Base-by-base conservation (phyloP, 1,140 invertebrate species). In the Zaprionus capensis region DNA sequence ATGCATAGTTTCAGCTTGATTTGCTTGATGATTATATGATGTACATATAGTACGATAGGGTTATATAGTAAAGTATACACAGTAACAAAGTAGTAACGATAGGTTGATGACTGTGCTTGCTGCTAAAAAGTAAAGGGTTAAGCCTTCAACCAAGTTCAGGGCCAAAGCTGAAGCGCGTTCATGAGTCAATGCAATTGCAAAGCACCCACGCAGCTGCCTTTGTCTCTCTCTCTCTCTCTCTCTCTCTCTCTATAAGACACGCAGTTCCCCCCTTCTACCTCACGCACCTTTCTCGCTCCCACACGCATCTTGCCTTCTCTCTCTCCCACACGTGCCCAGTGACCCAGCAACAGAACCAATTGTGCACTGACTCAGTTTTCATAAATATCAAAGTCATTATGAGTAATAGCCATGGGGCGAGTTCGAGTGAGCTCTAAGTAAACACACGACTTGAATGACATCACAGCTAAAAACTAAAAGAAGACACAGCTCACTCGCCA, bases 391-490 rank as follows among this genome's bases (percentile, higher is more conserved):
- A 51, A 49, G 55, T 62, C 66, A 70, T 55, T 49, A 56, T 69
- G 65, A 74, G 66, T 74, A 74, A 63, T 41, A 51, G 51, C 46
- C 28, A 17, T 41, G 34, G 41, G 4, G 34, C 41, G 49, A 36
- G 5, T 15, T 14, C 14, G 12, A 14, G 36, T 14, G 36, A 56
- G 38, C 31, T 41, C 24, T 28, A 9, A 63, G 6, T 24, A 26
- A 26, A 15, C 15, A 9, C 46, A 6, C 34, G 53, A 26, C 26
- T 31, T 26, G 26, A 26, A 56, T 74, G 66, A 75, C 72, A 75
- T 76, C 69, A 66, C 44, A 56, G 14, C 28, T 66, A 49, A 67
- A 65, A 65, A 57, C 55, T 34, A 44, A 24, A 55, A 56, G 31
- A 46, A 58, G 55, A 59, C 41, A n/a, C 41, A 44, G 41, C 41